These are phyloP conservation scores for Penaeus vannamei DNA, from an alignment of 1,140 invertebrate genomes.

Conservation along the genomic window DNA sequence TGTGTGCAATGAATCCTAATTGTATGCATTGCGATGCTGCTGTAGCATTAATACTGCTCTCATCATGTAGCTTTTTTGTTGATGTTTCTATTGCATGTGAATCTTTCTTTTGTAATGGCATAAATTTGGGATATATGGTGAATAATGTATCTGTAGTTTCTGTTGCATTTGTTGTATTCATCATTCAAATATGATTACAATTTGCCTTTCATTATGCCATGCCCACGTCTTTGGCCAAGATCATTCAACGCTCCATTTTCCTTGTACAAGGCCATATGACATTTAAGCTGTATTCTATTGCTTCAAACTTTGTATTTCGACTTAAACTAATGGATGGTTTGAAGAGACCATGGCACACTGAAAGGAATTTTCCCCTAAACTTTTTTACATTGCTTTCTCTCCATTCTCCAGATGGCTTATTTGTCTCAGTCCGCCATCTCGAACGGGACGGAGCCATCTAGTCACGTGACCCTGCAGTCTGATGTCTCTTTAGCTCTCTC, in stretches of 20 bases:
- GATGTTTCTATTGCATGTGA: no score
- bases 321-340: no score
- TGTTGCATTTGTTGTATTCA: slow-evolving; percentile 20
- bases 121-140: no score
- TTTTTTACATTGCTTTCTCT: slow-evolving; percentile 51
- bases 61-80: no score
- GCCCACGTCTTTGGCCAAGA: neutral
- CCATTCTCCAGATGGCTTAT: slow-evolving; percentile 60
- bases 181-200: slow-evolving; percentile 4
- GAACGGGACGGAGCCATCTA: slow-evolving; percentile 58
- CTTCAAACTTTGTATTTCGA: no score
- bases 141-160: slow-evolving; percentile 11
- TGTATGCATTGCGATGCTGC: no score
- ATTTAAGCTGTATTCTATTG: no score
- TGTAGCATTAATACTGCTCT: no score
- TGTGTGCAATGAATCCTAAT: no score
- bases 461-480: slow-evolving; percentile 51
- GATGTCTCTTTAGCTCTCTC: slow-evolving; percentile 50
- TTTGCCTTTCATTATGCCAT: slow-evolving; percentile 20
- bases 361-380: neutral
- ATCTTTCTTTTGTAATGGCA: no score
- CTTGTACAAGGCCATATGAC: no score
- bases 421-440: slow-evolving; percentile 56
- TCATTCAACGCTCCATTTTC: no score
- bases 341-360: slow-evolving; percentile 11